Base-by-base conservation (phyloP, 37 sponge, comb jelly and placozoan genomes). In the Agelas oroides region DNA sequence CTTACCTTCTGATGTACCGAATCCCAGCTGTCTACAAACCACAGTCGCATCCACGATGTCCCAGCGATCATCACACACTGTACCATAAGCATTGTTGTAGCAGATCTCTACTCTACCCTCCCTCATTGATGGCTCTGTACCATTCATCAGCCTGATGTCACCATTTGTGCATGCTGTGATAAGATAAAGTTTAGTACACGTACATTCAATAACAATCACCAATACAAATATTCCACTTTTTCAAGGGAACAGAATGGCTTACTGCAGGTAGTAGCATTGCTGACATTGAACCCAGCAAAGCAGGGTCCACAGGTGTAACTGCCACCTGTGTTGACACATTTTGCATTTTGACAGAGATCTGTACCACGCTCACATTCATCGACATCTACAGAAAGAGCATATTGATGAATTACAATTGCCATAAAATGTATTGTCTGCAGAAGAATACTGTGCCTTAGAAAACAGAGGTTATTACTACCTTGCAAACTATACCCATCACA, bases 51-150 rank as follows among this genome's bases (percentile, higher is more conserved):
- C 63, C 6, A 84, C 75, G 2, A 30, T 28, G n/a, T 67, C 85
- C 85, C 85, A 84, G 8, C 35, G 53, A 35, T 56, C 76, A 62
- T 56, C 76, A 84, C 84, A 83, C n/a, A 83, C 65, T 16, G 84
- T 61, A 21, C 79, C 60, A 36, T 64, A 78, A 27, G 46, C 15
- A 28, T 40, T 46, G 27, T 64, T 78, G 79, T 77, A 77, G 59
- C 71, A 84, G 32, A 84, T 58, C 33, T 84, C 76, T 13, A 84
- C 76, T 59, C 76, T 34, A 23, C 79, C 65, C 18, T 35, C 35
- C 17, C 25, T 78, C 2, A 24, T 37, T 18, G 35, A 55, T 1
- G 62, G 61, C 28, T 27, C 65, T 16, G 58, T 53, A 25, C 60
- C 46, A 61, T 78, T 78, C 25, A 58, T 63, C 24, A 78, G 65